Percentiles rank a stretch among this genome's conserved stretches.
These are phyloP conservation scores for Halesus radiatus DNA, from an alignment of 1,140 invertebrate genomes.

Conservation along the genomic window DNA sequence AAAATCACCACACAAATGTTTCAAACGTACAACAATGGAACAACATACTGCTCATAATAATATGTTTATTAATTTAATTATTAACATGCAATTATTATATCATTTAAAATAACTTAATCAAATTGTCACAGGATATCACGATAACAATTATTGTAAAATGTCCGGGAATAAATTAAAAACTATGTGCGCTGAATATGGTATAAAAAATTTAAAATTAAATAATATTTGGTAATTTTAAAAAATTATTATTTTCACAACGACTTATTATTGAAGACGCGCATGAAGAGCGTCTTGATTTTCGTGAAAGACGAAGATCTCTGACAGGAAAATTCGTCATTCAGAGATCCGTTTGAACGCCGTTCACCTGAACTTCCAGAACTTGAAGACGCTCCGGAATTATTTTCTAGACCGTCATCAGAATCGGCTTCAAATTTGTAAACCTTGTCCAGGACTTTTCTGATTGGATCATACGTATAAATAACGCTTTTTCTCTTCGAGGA, in stretches of 20 bases:
- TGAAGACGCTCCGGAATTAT: not conserved
- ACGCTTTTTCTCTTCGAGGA: slow-evolving; percentile 52
- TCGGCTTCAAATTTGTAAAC: slow-evolving; percentile 38
- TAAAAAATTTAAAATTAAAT: too few species aligned
- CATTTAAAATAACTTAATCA: not conserved
- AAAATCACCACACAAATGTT: slow-evolving; percentile 15
- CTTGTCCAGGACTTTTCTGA: slow-evolving; percentile 42
- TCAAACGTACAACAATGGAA: not conserved
- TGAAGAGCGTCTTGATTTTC: slow-evolving; percentile 51
- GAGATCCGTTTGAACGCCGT: not conserved
- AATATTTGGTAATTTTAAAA: too few species aligned
- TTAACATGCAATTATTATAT: slow-evolving; percentile 12
- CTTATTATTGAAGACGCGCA: slow-evolving; percentile 48
- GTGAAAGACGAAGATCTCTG: slow-evolving; percentile 51
- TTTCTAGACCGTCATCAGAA: not conserved
- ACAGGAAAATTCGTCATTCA: slow-evolving; percentile 35
- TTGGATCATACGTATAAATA: slow-evolving; percentile 48
- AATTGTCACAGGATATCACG: slow-evolving; percentile 2
- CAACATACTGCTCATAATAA: slow-evolving; percentile 3
- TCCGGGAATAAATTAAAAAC: not conserved
- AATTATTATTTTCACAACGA: slow-evolving; percentile 27
- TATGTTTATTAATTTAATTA: not conserved
- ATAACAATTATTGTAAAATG: not conserved
- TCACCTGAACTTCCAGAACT: not conserved
- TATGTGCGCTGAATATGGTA: too few species aligned